Percentiles rank a stretch among this genome's conserved stretches.
Evolutionary conservation across 2,113 vertebrate genomes (phyloP).

Genomic region (Oplegnathus fasciatus): DNA sequence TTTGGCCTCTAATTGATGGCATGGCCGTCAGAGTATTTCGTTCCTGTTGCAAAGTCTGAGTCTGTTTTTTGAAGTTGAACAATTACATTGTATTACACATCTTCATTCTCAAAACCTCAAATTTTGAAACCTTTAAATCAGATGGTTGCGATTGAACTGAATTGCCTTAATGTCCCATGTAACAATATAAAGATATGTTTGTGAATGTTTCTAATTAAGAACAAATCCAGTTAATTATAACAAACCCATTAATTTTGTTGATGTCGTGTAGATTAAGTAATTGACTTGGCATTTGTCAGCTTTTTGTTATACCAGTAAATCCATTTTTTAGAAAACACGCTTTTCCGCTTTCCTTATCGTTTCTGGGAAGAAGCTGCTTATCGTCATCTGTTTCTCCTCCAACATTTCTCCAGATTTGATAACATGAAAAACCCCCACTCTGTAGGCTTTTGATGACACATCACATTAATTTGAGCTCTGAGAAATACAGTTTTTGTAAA

Average conservation of each 20-base stretch:
- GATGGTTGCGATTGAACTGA: neutral
- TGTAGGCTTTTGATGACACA: neutral
- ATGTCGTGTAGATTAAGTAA: neutral
- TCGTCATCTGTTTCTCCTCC: neutral
- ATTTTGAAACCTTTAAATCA: slow-evolving; percentile 1
- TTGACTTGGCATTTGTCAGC: slow-evolving; percentile 5
- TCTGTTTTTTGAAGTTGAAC: neutral
- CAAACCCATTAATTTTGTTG: slow-evolving; percentile 24
- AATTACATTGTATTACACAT: neutral
- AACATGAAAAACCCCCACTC: neutral
- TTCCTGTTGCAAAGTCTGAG: neutral
- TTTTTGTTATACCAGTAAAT: slow-evolving; percentile 21
- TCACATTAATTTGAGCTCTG: neutral
- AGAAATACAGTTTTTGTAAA: slow-evolving; percentile 1
- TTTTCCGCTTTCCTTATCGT: slow-evolving; percentile 20
- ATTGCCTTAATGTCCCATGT: neutral
- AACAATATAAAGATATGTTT: neutral
- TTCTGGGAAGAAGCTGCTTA: slow-evolving; percentile 2
- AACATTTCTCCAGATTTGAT: slow-evolving; percentile 10
- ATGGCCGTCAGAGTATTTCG: neutral
- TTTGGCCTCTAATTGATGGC: neutral
- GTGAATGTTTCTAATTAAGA: slow-evolving; percentile 17
- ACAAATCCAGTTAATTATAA: slow-evolving; percentile 29
- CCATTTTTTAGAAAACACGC: slow-evolving; percentile 19
- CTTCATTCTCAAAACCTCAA: neutral